These are phyloP conservation scores for Aix galericulata DNA, from an alignment of 2,113 vertebrate genomes.

Conservation along the genomic window DNA sequence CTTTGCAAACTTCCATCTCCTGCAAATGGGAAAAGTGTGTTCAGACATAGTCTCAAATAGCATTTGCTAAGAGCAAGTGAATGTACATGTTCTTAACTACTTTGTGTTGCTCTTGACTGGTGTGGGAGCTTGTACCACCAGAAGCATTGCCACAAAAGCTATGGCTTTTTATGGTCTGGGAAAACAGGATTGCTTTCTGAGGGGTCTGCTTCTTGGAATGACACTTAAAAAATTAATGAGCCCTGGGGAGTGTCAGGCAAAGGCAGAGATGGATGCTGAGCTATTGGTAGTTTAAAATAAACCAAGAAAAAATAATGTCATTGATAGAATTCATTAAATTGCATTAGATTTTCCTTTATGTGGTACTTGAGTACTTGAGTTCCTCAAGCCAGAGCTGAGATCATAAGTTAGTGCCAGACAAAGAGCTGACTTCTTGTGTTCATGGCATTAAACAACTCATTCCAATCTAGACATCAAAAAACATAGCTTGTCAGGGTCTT, in stretches of 20 bases:
- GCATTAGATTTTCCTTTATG: background rate
- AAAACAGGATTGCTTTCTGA: background rate
- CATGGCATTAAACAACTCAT: background rate
- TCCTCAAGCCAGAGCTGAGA: background rate
- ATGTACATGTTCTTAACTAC: background rate
- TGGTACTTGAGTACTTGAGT: background rate
- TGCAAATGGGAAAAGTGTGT: background rate
- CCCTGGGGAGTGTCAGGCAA: background rate
- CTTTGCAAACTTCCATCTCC: background rate
- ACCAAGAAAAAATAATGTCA: accelerated
- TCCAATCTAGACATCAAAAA: background rate
- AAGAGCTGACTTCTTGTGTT: background rate
- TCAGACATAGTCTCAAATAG: background rate
- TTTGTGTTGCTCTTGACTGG: background rate
- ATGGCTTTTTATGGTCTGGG: background rate
- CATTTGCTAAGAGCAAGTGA: background rate
- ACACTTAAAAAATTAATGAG: background rate
- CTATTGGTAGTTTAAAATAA: background rate
- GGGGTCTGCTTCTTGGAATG: background rate
- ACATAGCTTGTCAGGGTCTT: background rate
- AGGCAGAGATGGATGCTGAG: background rate
- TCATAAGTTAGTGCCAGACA: background rate
- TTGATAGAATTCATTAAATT: background rate
- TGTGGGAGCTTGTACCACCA: background rate
- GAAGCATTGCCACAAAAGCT: background rate